Conservation (phyloP, 2,888 invertebrate genomes). For the Amblyteles armatorius region DNA sequence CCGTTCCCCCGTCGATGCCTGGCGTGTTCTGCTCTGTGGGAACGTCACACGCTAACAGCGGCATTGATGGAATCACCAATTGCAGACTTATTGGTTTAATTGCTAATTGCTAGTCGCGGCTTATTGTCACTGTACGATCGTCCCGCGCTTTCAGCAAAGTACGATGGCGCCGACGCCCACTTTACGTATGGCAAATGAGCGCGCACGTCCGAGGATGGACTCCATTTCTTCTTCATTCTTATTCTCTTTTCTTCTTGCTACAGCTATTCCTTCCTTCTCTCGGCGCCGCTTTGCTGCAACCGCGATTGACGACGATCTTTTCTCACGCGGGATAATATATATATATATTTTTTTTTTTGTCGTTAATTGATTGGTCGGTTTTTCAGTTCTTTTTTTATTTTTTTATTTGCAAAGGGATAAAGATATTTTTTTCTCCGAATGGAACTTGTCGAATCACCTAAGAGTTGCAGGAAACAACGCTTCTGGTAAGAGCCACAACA, state of each 20-base stretch:
- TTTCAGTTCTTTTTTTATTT: not conserved
- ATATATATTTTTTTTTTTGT: not conserved
- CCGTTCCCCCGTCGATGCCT: slow-evolving; percentile 22
- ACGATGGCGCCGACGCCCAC: slow-evolving; percentile 63
- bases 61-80: slow-evolving; percentile 82
- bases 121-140: slow-evolving; percentile 66
- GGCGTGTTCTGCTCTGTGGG: slow-evolving; percentile 63
- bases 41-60: slow-evolving; percentile 63
- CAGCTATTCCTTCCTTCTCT: slow-evolving; percentile 33
- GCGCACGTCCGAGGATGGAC: slow-evolving; percentile 49
- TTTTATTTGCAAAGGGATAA: too few species aligned
- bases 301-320: not conserved
- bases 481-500: too few species aligned
- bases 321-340: not conserved
- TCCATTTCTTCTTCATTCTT: slow-evolving; percentile 56
- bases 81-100: slow-evolving; percentile 83
- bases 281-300: not conserved
- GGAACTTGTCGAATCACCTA: too few species aligned
- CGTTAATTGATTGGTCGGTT: not conserved
- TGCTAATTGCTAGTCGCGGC: slow-evolving; percentile 81
- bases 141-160: slow-evolving; percentile 54
- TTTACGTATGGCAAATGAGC: slow-evolving; percentile 51
- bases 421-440: too few species aligned
- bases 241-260: slow-evolving; percentile 38
- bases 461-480: too few species aligned